Conservation (phyloP, 2,797 vertebrate species). For the Macroramphosus scolopax region DNA sequence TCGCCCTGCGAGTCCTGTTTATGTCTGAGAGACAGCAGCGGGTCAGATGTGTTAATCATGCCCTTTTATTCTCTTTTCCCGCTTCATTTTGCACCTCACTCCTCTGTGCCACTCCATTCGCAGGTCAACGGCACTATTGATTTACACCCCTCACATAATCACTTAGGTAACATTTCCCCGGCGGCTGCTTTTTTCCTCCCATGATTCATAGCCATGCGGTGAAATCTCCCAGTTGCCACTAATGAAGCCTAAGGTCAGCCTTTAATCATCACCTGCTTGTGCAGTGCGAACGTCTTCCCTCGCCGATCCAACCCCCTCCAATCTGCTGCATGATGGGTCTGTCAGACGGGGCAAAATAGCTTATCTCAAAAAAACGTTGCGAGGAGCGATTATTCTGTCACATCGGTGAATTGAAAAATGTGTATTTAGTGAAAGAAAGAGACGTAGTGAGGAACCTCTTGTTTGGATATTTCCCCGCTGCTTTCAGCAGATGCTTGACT, state of each 20-base stretch:
- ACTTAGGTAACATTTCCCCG: slow-evolving; percentile 73
- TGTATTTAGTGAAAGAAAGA: too few species aligned
- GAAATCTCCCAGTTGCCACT: slow-evolving; percentile 68
- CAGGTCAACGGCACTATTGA: slow-evolving; percentile 72
- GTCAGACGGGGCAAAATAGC: neutral
- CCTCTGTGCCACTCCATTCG: slow-evolving; percentile 53
- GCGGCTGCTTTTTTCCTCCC: slow-evolving; percentile 53
- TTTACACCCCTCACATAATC: slow-evolving; percentile 76
- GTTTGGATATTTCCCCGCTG: too few species aligned
- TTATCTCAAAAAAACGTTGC: too few species aligned
- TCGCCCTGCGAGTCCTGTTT: neutral
- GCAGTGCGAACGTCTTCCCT: slow-evolving; percentile 48
- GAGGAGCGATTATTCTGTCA: too few species aligned
- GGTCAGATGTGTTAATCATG: slow-evolving; percentile 61
- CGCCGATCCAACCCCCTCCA: slow-evolving; percentile 21
- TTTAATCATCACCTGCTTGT: slow-evolving; percentile 76
- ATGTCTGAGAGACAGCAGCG: slow-evolving; percentile 16
- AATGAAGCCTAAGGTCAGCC: slow-evolving; percentile 78
- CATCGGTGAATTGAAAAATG: too few species aligned
- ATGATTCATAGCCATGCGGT: slow-evolving; percentile 72
- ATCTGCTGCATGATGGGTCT: slow-evolving; percentile 16
- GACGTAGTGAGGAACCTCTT: too few species aligned
- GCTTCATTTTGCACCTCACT: slow-evolving; percentile 61
- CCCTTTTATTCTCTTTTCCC: slow-evolving; percentile 52
- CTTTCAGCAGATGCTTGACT: slow-evolving; percentile 20